A percentile compares a stretch with the other conserved stretches of the same genome.
Evolutionary conservation across 2,888 invertebrate genomes (phyloP).

Genomic region (Hydraecia micacea): DNA sequence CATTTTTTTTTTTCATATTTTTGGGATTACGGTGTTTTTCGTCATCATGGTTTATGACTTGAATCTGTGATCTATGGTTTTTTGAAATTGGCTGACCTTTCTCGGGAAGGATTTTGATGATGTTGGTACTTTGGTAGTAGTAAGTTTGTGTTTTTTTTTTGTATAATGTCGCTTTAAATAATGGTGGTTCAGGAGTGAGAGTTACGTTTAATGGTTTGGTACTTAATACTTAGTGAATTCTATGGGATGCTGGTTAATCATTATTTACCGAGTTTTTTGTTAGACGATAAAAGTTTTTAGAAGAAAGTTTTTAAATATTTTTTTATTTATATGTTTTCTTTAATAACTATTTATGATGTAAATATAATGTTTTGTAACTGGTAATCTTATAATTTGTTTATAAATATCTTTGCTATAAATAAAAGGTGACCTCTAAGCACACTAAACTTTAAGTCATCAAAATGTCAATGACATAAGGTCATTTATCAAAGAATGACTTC

Average conservation of each 20-base stretch:
- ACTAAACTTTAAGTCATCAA: conserved; percentile 14
- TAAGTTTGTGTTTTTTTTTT: conserved; percentile 14
- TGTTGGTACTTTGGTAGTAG: conserved; percentile 18
- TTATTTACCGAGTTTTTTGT: conserved; percentile 11
- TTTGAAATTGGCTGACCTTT: conserved; percentile 13
- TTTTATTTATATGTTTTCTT: background rate
- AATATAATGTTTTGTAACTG: conserved; percentile 13
- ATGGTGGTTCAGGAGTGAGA: conserved; percentile 53
- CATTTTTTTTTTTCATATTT: conserved; percentile 61
- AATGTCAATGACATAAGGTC: conserved; percentile 35
- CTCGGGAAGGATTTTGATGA: conserved; percentile 16
- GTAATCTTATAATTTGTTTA: conserved; percentile 14
- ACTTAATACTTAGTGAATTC: conserved; percentile 32
- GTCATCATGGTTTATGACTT: conserved; percentile 30
- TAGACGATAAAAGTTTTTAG: conserved; percentile 21
- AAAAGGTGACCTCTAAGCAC: conserved; percentile 5
- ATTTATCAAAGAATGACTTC: conserved; percentile 18
- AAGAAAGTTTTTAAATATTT: conserved; percentile 6
- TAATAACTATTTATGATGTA: background rate
- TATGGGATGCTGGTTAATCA: conserved; percentile 39
- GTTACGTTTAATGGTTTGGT: conserved; percentile 50
- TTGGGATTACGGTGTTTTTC: conserved; percentile 37
- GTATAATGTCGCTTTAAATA: conserved; percentile 36
- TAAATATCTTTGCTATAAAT: conserved; percentile 21
- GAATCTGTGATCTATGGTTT: conserved; percentile 23